Base-by-base conservation (phyloP, 2,797 vertebrate species). In the Hoplostethus mediterraneus region DNA sequence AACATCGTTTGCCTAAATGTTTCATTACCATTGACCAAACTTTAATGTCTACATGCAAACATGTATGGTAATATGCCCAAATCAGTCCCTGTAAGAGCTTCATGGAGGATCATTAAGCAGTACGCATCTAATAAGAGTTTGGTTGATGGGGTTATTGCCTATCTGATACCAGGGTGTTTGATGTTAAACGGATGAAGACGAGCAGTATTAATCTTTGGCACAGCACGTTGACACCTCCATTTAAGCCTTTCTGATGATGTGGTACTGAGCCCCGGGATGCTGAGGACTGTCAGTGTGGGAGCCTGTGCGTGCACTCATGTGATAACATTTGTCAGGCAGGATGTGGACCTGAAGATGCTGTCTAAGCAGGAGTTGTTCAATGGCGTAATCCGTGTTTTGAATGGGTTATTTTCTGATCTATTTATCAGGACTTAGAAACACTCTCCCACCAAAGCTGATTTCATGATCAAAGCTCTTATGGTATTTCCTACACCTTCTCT, bases 231-330 rank as follows among this genome's bases (percentile, higher is more conserved):
- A 52, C 61, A 38, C 36, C 47, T 63, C n/a, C 48, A 58, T 70
- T 58, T 63, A 70, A 80, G 53, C 38, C 21, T 45, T 7, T 38
- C 31, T 63, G 71, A 66, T 56, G 63, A 61, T 5, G 61, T 8
- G 38, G 38, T 8, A 31, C 36, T 73, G 58, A 80, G 56, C 70
- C 54, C 12, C n/a, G 10, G 21, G 31, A 49, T n/a, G n/a, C 59
- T 17, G 45, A 62, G 9, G 38, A 40, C 9, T 10, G 38, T 6
- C 38, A 8, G 7, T 40, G 38, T 40, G 56, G 11, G 40, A 25
- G 31, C 49, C 45, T 62, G 60, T 49, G 30, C 25, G 16, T 33
- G 30, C 33, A 45, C 36, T 30, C 17, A 47, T 63, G 60, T 33
- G 30, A 63, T 16, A 31, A 63, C 30, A 49, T 33, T 36, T 31